Evolutionary conservation across 2,888 invertebrate species (phyloP).

Genomic region (Pasiphila rectangulata): DNA sequence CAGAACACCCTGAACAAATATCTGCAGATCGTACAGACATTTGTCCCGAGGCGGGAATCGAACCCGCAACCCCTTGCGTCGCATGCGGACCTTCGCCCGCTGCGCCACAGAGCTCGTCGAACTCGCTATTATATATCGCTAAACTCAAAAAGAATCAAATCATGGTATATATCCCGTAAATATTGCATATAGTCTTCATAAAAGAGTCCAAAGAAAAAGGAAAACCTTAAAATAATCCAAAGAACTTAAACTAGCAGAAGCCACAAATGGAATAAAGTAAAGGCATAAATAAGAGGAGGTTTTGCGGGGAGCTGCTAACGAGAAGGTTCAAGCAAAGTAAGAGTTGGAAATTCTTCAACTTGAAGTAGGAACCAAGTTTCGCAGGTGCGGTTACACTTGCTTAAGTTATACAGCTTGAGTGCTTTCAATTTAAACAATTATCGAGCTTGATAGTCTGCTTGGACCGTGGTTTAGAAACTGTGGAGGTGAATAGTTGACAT

Average conservation of each 20-base stretch:
- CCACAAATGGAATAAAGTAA: conserved; percentile 71
- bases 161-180: too few relatives aligned
- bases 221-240: conserved; percentile 21
- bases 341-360: conserved; percentile 57
- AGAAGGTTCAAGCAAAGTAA: conserved; percentile 51
- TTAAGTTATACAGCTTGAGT: conserved; percentile 39
- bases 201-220: neutral
- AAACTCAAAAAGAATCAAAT: too few relatives aligned
- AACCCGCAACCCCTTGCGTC: too few relatives aligned
- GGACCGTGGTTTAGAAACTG: conserved; percentile 11
- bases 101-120: too few relatives aligned
- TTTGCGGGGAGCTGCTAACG: conserved; percentile 71
- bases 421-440: conserved; percentile 59
- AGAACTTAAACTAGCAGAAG: conserved; percentile 34
- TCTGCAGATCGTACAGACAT: too few relatives aligned
- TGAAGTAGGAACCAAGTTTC: conserved; percentile 50
- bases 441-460: conserved; percentile 34
- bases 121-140: too few relatives aligned
- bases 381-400: conserved; percentile 53
- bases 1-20: too few relatives aligned
- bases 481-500: too few relatives aligned
- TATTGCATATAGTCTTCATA: too few relatives aligned
- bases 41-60: too few relatives aligned
- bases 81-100: too few relatives aligned
- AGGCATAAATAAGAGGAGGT: conserved; percentile 71